Evolutionary conservation across 1,140 invertebrate species (phyloP).

Genomic region (Anadara kagoshimensis): DNA sequence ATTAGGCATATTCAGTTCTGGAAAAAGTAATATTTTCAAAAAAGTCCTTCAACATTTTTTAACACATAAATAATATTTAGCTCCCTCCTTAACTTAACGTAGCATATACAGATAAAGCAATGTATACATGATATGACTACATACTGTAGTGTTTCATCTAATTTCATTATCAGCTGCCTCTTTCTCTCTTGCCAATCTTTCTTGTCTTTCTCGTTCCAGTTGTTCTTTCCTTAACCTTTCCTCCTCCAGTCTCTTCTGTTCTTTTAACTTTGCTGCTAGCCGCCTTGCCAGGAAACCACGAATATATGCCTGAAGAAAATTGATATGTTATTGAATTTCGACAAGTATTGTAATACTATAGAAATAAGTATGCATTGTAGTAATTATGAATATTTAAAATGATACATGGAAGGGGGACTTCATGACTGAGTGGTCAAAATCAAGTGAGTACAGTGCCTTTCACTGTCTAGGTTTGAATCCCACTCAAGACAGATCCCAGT

Average conservation of each 20-base stretch:
- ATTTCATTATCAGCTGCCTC: constrained; percentile 61
- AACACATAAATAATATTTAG: too few species aligned
- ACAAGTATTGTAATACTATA: too few species aligned
- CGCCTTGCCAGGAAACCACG: constrained; percentile 93
- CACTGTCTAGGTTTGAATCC: too few species aligned
- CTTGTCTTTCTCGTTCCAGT: constrained; percentile 82
- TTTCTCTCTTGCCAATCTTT: constrained; percentile 76
- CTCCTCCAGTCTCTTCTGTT: constrained; percentile 94
- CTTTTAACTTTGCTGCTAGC: constrained; percentile 85
- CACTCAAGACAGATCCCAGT: too few species aligned
- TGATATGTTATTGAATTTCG: neutral
- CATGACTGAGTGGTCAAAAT: too few species aligned
- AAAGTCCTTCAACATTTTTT: neutral
- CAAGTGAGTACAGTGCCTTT: too few species aligned
- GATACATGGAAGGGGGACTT: neutral
- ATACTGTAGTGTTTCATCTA: constrained; percentile 75
- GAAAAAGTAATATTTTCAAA: constrained; percentile 1
- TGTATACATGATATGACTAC: constrained; percentile 26
- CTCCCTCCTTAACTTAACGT: too few species aligned
- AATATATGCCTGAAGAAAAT: constrained; percentile 51
- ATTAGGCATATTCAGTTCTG: too few species aligned
- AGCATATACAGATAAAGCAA: neutral
- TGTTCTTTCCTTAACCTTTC: constrained; percentile 89
- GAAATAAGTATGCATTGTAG: too few species aligned
- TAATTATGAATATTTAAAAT: constrained; percentile 2